Base-by-base conservation (phyloP, 2,797 vertebrate species). In the Bryconaethiops microstoma region DNA sequence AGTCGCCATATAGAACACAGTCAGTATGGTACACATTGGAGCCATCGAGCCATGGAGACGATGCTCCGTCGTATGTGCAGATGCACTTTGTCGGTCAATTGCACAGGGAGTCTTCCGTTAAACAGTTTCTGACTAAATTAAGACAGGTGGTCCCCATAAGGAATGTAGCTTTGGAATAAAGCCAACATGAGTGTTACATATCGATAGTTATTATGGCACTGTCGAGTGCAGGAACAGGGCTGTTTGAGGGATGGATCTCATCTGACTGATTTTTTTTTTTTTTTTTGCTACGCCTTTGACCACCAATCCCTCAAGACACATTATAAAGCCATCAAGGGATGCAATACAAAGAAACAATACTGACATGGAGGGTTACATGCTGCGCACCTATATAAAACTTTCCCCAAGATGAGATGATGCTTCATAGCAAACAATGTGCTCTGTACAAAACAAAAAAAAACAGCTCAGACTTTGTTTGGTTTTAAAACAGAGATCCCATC, bases 1-100 rank as follows among this genome's bases (percentile, higher is more conserved):
- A 86, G 85, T 78, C 80, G 82, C 73, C 78, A 83, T 82, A 80
- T 84, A 89, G 81, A 87, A 86, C 84, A 88, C 85, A 86, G 84
- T 82, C 83, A 78, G 74, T 87, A 86, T 85, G 84, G 79, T 73
- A 86, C 84, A 88, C 64, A 83, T 76, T 39, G 79, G 77, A 70
- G 62, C 72, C 63, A 74, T 71, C n/a, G 35, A 72, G 77, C 42
- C 81, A 62, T 19, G 60, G 52, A 77, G 79, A 78, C 50, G 60
- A 55, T 73, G 48, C 19, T 62, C 35, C 82, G 23, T 71, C 13
- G 45, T 54, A 39, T 80, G 73, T 74, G 83, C 74, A 39, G 73
- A 76, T 74, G 75, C 72, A 65, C 2, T 52, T 64, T 39, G 5
- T 50, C 60, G 55, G 67, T 73, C 75, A 84, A 82, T 59, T 55